A percentile compares a stretch with the other conserved stretches of the same genome.
These are phyloP conservation scores for Delichon dasypus DNA, from an alignment of 2,797 vertebrate genomes.

Conservation along the genomic window DNA sequence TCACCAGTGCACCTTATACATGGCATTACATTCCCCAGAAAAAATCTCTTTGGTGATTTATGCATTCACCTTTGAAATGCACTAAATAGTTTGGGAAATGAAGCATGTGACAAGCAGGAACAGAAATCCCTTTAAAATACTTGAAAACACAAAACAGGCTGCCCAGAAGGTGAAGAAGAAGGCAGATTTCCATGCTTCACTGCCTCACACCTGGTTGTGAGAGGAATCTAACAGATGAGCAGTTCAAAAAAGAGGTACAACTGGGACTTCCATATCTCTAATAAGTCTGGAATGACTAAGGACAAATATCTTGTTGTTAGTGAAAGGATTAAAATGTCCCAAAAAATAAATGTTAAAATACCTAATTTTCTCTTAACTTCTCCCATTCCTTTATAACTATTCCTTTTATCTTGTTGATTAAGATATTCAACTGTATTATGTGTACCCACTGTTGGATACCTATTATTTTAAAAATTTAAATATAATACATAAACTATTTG, in stretches of 20 bases:
- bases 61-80: background rate
- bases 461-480: background rate
- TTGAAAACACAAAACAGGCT: background rate
- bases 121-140: background rate
- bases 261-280: background rate
- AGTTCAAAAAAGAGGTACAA: background rate
- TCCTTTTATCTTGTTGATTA: background rate
- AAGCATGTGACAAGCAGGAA: slow-evolving; percentile 3
- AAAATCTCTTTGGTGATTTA: background rate
- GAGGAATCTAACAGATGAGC: background rate
- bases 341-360: background rate
- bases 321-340: background rate
- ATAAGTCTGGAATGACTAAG: background rate
- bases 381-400: background rate
- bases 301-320: background rate
- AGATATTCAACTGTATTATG: background rate
- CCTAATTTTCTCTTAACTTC: background rate
- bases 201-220: background rate
- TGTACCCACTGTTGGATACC: background rate
- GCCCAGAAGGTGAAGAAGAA: background rate
- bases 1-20: background rate
- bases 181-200: background rate
- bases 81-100: background rate
- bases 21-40: background rate
- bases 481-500: background rate